These are phyloP conservation scores for Uropsilus gracilis DNA, from an alignment of 2,113 vertebrate genomes.

Conservation along the genomic window DNA sequence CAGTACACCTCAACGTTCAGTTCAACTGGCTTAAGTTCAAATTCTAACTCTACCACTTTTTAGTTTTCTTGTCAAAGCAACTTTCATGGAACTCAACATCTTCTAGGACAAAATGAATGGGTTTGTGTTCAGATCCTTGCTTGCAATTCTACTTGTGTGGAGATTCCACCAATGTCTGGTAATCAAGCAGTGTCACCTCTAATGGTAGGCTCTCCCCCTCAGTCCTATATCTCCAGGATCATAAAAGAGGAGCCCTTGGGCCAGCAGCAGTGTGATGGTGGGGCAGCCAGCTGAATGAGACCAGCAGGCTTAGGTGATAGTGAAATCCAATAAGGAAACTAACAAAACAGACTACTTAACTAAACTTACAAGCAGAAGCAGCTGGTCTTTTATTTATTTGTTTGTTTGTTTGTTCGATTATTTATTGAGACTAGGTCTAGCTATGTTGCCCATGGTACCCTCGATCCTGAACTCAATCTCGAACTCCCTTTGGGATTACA, in stretches of 20 bases:
- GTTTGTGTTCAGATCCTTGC: not conserved
- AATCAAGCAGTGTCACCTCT: not conserved
- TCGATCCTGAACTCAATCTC: too few species aligned
- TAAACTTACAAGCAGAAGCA: too few species aligned
- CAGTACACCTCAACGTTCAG: not conserved
- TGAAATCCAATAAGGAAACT: too few species aligned
- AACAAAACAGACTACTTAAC: too few species aligned
- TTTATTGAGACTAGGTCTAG: too few species aligned
- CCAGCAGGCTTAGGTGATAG: rapidly evolving
- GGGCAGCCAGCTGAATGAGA: too few species aligned
- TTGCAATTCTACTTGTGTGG: too few species aligned
- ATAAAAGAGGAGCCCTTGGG: not conserved
- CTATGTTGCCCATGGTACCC: too few species aligned
- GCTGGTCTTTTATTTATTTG: too few species aligned
- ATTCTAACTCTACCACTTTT: not conserved
- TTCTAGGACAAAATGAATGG: not conserved
- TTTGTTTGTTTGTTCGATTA: too few species aligned
- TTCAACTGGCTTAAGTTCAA: not conserved
- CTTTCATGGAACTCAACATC: not conserved
- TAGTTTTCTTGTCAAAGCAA: not conserved
- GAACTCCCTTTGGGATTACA: too few species aligned
- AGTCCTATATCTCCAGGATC: not conserved
- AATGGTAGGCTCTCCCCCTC: not conserved
- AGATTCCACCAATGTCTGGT: too few species aligned
- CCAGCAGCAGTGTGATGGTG: not conserved